These are phyloP conservation scores for Ictalurus furcatus DNA, from an alignment of 2,113 vertebrate genomes.

Conservation along the genomic window DNA sequence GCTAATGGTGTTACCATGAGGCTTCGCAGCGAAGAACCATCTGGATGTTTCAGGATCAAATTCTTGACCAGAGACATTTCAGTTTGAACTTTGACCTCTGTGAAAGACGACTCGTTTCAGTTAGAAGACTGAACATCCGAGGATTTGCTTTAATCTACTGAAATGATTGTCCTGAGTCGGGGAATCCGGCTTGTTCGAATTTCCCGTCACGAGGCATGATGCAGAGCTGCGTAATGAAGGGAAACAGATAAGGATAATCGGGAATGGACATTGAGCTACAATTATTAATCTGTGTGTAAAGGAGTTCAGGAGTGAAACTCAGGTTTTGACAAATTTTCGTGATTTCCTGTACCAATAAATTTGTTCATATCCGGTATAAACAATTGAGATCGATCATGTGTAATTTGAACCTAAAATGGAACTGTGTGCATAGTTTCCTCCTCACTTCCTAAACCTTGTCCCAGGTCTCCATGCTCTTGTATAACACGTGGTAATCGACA, in stretches of 20 bases:
- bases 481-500: constrained; percentile 28
- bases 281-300: neutral
- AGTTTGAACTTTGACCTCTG: constrained; percentile 41
- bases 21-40: constrained; percentile 47
- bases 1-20: constrained; percentile 50
- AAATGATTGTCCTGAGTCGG: neutral
- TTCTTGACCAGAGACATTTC: constrained; percentile 46
- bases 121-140: neutral
- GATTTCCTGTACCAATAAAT: neutral
- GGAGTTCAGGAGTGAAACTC: neutral
- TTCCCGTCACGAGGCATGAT: neutral
- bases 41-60: constrained; percentile 40
- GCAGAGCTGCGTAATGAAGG: constrained; percentile 17
- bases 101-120: constrained; percentile 39
- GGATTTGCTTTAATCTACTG: neutral
- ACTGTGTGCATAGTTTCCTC: neutral
- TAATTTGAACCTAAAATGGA: neutral
- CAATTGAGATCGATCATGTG: neutral
- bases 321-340: neutral
- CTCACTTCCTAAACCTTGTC: neutral
- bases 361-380: neutral
- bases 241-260: neutral
- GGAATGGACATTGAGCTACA: neutral
- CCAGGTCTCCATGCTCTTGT: neutral
- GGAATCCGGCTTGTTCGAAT: constrained; percentile 25